Evolutionary conservation across 1,140 invertebrate genomes (phyloP), one percentile per base, ranked within the genome.

Genomic region (Meteorus sp.): DNA sequence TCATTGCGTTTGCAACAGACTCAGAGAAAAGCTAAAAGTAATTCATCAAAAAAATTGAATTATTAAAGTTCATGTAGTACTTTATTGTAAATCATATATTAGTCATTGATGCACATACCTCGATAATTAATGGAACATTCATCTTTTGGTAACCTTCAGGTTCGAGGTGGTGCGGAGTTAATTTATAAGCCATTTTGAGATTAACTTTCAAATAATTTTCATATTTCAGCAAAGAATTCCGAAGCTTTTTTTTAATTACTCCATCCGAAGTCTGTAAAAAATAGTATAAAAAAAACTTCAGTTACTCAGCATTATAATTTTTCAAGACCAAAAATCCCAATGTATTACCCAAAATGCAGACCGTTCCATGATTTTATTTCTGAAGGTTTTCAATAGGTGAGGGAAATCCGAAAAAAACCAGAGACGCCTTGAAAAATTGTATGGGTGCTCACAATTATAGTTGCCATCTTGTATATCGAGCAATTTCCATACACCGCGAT

Each of bases 321-420:
- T 53, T 23, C 23, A 60, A 35, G 9, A 52, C 41, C 43, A 29
- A 37, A 3, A 51, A 17, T 25, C n/a, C n/a, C n/a, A n/a, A n/a
- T 29, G 9, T 29, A 23, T n/a, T 56, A 61, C 53, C 53, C 7
- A 33, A 37, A 56, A 23, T 2, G 11, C 17, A 9, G 25, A 17
- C 39, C 41, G 8, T 22, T 51, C 27, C 11, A 56, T 56, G 3
- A 53, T 44, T 9, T 48, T 39, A 44, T 64, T 64, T 19, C 59
- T 47, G 1, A 64, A 56, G 39, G 41, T 52, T 48, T 64, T 64
- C 0, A 59, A 15, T 1, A 64, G 25, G 22, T 64, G 62, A 13
- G 54, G 44, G 27, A 61, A 64, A 48, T 64, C 59, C n/a, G 1
- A 50, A 61, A 11, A 50, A 11, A 59, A 50, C 56, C 59, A 63